Conservation (phyloP, 1,140 invertebrate genomes). For the Aphis craccivora region DNA sequence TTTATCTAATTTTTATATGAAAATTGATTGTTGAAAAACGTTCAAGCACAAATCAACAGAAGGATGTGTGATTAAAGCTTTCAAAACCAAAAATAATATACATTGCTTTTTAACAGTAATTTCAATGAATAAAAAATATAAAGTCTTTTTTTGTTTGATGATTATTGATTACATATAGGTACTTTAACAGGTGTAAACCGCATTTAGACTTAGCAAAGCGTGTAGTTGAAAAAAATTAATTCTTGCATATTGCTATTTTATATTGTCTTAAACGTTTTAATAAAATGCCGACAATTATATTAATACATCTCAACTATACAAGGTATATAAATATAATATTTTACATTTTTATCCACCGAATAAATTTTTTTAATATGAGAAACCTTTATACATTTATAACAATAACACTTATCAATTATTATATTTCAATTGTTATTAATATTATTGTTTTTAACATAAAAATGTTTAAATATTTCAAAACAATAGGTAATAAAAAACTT, state of each 20-base stretch:
- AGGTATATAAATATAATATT: not conserved
- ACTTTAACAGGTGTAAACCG: not conserved
- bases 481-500: constrained; percentile 28
- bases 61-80: too few relatives aligned
- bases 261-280: not conserved
- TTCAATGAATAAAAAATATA: not conserved
- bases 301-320: not conserved
- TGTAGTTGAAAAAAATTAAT: not conserved
- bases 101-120: not conserved
- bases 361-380: not conserved
- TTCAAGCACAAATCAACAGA: too few relatives aligned
- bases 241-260: not conserved
- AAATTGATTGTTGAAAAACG: too few relatives aligned
- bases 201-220: not conserved
- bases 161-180: not conserved
- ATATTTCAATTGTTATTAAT: constrained; percentile 26
- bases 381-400: not conserved
- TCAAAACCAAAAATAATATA: too few relatives aligned
- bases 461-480: not conserved
- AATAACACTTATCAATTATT: not conserved
- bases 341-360: not conserved
- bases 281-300: not conserved
- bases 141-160: not conserved
- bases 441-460: constrained; percentile 15
- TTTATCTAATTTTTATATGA: too few relatives aligned